Base-by-base conservation (phyloP, 1,140 invertebrate species). In the Zelostemma sp. region DNA sequence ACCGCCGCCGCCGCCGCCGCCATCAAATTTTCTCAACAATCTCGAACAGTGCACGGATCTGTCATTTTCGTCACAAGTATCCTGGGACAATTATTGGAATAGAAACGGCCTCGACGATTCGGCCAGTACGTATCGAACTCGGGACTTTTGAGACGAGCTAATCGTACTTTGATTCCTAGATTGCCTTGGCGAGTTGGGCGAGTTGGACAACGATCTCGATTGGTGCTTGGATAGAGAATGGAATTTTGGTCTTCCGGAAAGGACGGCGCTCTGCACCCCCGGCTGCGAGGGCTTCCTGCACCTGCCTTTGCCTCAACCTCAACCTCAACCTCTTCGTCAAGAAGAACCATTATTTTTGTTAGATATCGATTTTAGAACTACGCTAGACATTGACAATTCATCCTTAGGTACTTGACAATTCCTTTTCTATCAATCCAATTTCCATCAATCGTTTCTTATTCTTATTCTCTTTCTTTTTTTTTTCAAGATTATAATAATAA, bases 251-350 rank as follows among this genome's bases (percentile, higher is more conserved):
- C 74, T 86, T 1, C 84, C 85, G 0, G 79, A 85, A 16, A 82
- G 80, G 67, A 86, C 85, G 11, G 79, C 85, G n/a, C 70, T 86
- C 8, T 86, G 85, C 43, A 86, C 83, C 12, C 76, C 83, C n/a
- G 80, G 78, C 0, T 86, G 85, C 68, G 83, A 83, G 31, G 80
- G 82, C 51, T 86, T 85, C 58, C 55, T 87, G n/a, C 77, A 82
- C 51, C 59, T 85, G 21, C 80, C 82, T 6, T 41, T 83, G 8
- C 68, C 79, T 1, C 80, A 80, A 48, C 76, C 76, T 4, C 77
- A 85, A 55, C 54, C 68, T 9, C 58, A 75, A 16, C 77, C 84
- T 54, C 54, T 68, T 9, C 58, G 74, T 12, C 70, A 78, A 54
- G 72, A 72, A 49, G 82, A 86, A 55, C 76, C 84, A 2, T 61